phyloP scores from a whole-genome alignment of 2,888 invertebrate species.

The Sussaba pulchella region DNA sequence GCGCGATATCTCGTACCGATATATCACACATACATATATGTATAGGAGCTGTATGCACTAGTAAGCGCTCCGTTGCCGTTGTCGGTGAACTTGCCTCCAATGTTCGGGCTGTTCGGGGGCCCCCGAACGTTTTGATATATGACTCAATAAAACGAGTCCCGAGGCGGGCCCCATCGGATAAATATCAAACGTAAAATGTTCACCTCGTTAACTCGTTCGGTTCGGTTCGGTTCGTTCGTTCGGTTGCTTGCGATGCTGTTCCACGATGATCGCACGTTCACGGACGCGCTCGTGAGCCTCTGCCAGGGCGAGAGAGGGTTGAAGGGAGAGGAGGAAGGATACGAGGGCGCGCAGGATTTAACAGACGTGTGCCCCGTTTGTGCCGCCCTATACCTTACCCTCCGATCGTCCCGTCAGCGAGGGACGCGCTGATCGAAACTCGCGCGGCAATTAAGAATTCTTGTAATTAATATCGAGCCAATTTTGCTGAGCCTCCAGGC shows the following conservation, averaged over 20 bases:
- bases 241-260: conserved; percentile 37
- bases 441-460: conserved; percentile 74
- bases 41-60: conserved; percentile 3
- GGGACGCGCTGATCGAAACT: conserved; percentile 67
- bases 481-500: conserved; percentile 57
- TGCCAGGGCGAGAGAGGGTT: conserved; percentile 15
- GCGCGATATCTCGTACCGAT: conserved; percentile 32
- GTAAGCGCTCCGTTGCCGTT: conserved; percentile 12
- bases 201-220: conserved; percentile 80
- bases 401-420: conserved; percentile 51
- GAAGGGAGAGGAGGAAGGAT: not conserved
- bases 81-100: conserved; percentile 39
- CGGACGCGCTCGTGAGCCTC: conserved; percentile 46
- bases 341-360: conserved; percentile 40
- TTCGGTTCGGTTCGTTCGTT: conserved; percentile 57
- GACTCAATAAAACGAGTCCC: conserved; percentile 82
- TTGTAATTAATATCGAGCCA: conserved; percentile 73
- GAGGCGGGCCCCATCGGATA: conserved; percentile 77
- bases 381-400: conserved; percentile 39
- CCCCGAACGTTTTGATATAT: conserved; percentile 79
- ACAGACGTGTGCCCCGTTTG: conserved; percentile 59
- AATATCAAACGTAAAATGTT: conserved; percentile 82
- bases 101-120: conserved; percentile 43
- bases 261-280: conserved; percentile 56
- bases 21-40: not conserved